Base-by-base conservation (phyloP, 2,113 vertebrate species). In the Clupea harengus region DNA sequence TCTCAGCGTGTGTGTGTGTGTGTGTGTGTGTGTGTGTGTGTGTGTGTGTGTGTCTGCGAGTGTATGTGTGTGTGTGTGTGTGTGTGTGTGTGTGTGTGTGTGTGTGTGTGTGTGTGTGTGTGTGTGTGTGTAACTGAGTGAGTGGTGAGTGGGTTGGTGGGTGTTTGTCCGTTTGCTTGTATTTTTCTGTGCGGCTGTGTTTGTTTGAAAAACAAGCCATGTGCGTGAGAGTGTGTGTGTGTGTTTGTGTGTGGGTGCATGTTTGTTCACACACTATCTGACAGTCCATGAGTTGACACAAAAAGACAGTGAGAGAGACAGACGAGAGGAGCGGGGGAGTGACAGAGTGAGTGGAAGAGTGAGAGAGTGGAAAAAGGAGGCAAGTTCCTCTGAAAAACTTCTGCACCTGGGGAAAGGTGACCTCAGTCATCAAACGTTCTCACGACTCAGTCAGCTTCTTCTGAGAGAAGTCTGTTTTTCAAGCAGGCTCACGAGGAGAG, bases 1-100 rank as follows among this genome's bases (percentile, higher is more conserved):
- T 72, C 49, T 78, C 75, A 86, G 45, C 81, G 81, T 85, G 82
- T 87, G 86, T 85, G 83, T 85, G 86, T 85, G 81, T 81, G 81
- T 82, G 83, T 80, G 32, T 83, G 45, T 82, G 50, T 82, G 67
- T 84, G 45, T 50, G 45, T 86, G 67, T 28, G 67, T 47, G 83
- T 22, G 60, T 64, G 60, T 4, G 60, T 64, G 18, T n/a, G 60
- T 64, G 20, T 20, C 20, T n/a, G 20, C 2, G 60, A 25, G 60
- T 60, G 54, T 60, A 17, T 60, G 18, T 60, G 54, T 60, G 54
- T 13, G 18, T 17, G 15, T 17, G 11, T 60, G 54, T 17, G 54
- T 60, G 54, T 13, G 54, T 25, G 22, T 2, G 20, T 64, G 57
- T n/a, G 57, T 64, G 57, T 0, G 57, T 64, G 57, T 1, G 50